Percentiles rank a stretch among this genome's conserved stretches.
Evolutionary conservation across 35 echinoderm and acorn worm species (phyloP).

Genomic region (Acanthaster planci): DNA sequence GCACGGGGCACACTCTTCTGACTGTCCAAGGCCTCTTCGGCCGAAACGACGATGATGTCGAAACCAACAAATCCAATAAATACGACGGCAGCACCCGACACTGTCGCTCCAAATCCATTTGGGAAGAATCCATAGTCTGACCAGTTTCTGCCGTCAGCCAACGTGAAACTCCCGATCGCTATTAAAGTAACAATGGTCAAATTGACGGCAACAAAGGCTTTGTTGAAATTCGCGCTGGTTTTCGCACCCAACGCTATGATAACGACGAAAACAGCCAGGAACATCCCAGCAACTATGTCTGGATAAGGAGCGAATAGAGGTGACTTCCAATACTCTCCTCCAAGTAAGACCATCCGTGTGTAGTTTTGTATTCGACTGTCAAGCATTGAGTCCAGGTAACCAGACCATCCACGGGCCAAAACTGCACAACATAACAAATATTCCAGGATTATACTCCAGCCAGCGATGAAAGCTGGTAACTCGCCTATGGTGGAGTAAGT

Average conservation of each 20-base stretch:
- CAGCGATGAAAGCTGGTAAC: conserved; percentile 52
- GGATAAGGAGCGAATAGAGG: conserved; percentile 42
- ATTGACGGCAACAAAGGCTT: conserved; percentile 21
- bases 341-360: conserved; percentile 34
- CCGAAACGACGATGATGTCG: conserved; percentile 43
- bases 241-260: conserved; percentile 20
- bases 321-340: conserved; percentile 40
- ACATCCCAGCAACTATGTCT: conserved; percentile 32
- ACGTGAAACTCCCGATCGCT: conserved; percentile 14
- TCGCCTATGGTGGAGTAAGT: conserved; percentile 55
- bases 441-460: conserved; percentile 64
- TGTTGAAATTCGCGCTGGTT: conserved; percentile 24
- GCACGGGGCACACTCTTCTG: conserved; percentile 46
- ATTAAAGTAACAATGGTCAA: conserved; percentile 28
- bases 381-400: conserved; percentile 54
- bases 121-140: conserved; percentile 39
- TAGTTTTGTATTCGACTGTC: conserved; percentile 35
- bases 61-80: conserved; percentile 63
- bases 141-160: conserved; percentile 62
- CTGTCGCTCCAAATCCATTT: conserved; percentile 14
- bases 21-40: conserved; percentile 51
- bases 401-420: conserved; percentile 31
- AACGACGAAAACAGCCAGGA: conserved; percentile 1
- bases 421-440: conserved; percentile 40
- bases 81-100: conserved; percentile 45